These are phyloP conservation scores for Ptiloglossa arizonensis DNA, from an alignment of 1,140 invertebrate species.

Conservation along the genomic window DNA sequence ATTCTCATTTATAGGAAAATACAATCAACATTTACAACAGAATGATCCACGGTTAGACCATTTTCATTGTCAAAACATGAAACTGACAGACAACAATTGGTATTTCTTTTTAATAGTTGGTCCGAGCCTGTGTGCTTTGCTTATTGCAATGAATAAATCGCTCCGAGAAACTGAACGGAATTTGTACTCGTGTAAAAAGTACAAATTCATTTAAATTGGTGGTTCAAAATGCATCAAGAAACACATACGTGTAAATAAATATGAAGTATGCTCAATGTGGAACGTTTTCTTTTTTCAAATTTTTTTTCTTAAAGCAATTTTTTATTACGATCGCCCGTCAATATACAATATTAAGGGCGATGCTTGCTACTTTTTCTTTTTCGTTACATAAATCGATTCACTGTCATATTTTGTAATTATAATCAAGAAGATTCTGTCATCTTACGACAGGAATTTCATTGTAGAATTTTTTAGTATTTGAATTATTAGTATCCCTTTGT, in stretches of 20 bases:
- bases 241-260: conserved; percentile 30
- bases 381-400: background rate
- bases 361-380: background rate
- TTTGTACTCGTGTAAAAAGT: background rate
- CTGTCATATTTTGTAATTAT: background rate
- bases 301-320: background rate
- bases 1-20: conserved; percentile 69
- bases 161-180: background rate
- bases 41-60: conserved; percentile 49
- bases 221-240: conserved; percentile 27
- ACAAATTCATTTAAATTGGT: background rate
- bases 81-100: background rate
- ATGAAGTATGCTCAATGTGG: background rate
- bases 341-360: background rate
- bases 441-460: background rate
- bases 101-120: background rate
- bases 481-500: background rate
- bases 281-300: background rate
- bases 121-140: background rate
- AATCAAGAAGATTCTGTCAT: background rate
- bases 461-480: background rate
- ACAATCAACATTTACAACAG: conserved; percentile 68
- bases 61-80: conserved; percentile 18
- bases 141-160: background rate
- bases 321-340: background rate